Evolutionary conservation across 2,113 vertebrate genomes (phyloP).

Genomic region (Podarcis raffonei): DNA sequence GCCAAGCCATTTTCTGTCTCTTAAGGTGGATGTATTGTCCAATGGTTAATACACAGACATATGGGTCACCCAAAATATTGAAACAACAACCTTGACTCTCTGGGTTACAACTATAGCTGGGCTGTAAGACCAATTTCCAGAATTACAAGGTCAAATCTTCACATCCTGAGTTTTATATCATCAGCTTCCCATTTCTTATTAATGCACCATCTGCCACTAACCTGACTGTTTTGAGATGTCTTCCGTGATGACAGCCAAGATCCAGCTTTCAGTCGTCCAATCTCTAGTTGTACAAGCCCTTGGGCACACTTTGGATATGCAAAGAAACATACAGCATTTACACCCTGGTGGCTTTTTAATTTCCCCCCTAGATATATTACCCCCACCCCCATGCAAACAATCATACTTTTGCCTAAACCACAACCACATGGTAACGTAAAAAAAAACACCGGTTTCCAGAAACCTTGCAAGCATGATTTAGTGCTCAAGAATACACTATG

Average conservation of each 20-base stretch:
- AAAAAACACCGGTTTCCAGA: neutral
- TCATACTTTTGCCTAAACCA: neutral
- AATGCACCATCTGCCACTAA: slow-evolving; percentile 60
- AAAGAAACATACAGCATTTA: slow-evolving; percentile 30
- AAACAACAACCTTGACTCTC: neutral
- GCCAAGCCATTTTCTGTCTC: neutral
- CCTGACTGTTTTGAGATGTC: slow-evolving; percentile 85
- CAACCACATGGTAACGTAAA: neutral
- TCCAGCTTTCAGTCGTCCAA: slow-evolving; percentile 89
- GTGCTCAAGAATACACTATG: neutral
- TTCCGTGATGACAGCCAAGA: slow-evolving; percentile 87
- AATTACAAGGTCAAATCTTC: neutral
- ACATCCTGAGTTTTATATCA: neutral
- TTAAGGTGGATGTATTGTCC: neutral
- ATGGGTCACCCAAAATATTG: neutral
- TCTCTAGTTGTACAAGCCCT: slow-evolving; percentile 88
- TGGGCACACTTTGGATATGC: slow-evolving; percentile 86
- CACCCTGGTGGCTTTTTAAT: slow-evolving; percentile 26
- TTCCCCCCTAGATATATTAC: slow-evolving; percentile 26
- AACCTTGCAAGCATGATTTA: slow-evolving; percentile 41
- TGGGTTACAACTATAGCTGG: neutral
- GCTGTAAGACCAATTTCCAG: neutral
- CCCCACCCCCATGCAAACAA: slow-evolving; percentile 11
- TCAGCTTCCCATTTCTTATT: neutral
- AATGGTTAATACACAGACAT: neutral